A percentile compares a stretch with the other conserved stretches of the same genome.
Evolutionary conservation across 2,888 invertebrate genomes (phyloP).

Genomic region (Cabera pusaria): DNA sequence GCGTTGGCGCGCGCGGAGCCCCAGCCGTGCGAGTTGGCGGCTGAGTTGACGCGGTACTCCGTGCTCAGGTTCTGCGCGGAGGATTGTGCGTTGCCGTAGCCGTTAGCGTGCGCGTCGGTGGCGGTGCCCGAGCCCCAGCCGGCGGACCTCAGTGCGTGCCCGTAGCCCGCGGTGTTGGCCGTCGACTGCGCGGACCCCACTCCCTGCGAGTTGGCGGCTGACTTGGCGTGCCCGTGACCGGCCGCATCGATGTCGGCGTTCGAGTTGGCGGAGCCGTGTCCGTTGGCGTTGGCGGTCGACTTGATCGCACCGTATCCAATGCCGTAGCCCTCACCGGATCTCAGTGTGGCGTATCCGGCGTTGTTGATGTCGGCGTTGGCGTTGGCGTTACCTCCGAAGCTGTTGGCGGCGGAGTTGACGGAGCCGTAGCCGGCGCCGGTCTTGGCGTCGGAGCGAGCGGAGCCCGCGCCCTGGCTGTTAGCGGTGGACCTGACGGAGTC

Average conservation of each 20-base stretch:
- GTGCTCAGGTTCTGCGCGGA: slow-evolving; percentile 50
- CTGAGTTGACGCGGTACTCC: slow-evolving; percentile 56
- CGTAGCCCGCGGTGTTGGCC: slow-evolving; percentile 38
- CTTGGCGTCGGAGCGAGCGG: slow-evolving; percentile 26
- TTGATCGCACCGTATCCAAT: slow-evolving; percentile 37
- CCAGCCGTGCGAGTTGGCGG: slow-evolving; percentile 49
- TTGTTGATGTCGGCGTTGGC: slow-evolving; percentile 50
- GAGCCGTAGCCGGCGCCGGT: slow-evolving; percentile 45
- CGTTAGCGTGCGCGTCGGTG: slow-evolving; percentile 53
- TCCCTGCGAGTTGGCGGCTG: slow-evolving; percentile 40
- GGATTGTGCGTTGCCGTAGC: slow-evolving; percentile 57
- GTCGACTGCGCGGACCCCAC: slow-evolving; percentile 31
- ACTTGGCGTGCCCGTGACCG: slow-evolving; percentile 29
- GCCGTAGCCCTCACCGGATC: slow-evolving; percentile 38
- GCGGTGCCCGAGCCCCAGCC: slow-evolving; percentile 37
- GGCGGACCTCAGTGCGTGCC: slow-evolving; percentile 22
- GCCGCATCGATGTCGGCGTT: slow-evolving; percentile 10
- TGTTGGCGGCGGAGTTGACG: slow-evolving; percentile 18
- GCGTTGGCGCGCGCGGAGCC: slow-evolving; percentile 65
- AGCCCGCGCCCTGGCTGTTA: slow-evolving; percentile 8
- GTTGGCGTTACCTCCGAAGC: slow-evolving; percentile 37
- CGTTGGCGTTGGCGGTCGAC: slow-evolving; percentile 36
- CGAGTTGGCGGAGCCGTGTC: slow-evolving; percentile 27
- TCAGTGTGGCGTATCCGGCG: slow-evolving; percentile 54
- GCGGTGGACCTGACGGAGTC: slow-evolving; percentile 40